Evolutionary conservation across 2,797 vertebrate species (phyloP).

Genomic region (Lacerta viridis): DNA sequence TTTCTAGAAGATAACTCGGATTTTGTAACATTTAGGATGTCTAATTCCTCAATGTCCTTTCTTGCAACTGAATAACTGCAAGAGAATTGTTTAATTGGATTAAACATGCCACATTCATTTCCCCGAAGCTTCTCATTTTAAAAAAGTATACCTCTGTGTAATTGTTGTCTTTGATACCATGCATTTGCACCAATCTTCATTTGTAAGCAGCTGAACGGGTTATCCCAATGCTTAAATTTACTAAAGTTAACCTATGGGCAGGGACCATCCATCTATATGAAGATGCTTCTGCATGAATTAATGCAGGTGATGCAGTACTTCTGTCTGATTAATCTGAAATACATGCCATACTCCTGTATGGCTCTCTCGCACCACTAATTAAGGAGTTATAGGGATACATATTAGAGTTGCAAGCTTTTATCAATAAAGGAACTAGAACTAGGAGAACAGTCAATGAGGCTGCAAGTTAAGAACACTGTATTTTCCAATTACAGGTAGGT

Average conservation of each 20-base stretch:
- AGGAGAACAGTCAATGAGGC: neutral
- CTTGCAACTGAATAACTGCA: constrained; percentile 89
- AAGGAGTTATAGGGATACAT: neutral
- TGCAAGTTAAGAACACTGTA: neutral
- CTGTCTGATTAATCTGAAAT: neutral
- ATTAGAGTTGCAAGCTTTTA: neutral
- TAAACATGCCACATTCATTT: neutral
- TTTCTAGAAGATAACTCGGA: constrained; percentile 84
- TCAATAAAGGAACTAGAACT: neutral
- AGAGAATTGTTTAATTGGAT: constrained; percentile 24
- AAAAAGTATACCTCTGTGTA: neutral
- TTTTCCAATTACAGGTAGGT: too few relatives aligned
- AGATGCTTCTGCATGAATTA: neutral
- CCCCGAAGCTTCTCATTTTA: neutral
- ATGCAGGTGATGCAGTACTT: neutral
- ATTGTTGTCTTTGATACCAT: too few relatives aligned
- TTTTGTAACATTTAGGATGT: constrained; percentile 81
- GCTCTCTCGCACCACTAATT: neutral
- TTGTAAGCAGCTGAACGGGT: neutral
- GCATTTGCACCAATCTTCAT: neutral
- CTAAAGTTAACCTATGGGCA: neutral
- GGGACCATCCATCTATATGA: neutral
- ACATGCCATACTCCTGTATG: neutral
- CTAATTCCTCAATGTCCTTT: constrained; percentile 88
- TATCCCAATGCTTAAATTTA: constrained; percentile 2